A percentile compares a stretch with the other conserved stretches of the same genome.
These are phyloP conservation scores for Telenomus remus DNA, from an alignment of 1,140 invertebrate genomes.

Conservation along the genomic window DNA sequence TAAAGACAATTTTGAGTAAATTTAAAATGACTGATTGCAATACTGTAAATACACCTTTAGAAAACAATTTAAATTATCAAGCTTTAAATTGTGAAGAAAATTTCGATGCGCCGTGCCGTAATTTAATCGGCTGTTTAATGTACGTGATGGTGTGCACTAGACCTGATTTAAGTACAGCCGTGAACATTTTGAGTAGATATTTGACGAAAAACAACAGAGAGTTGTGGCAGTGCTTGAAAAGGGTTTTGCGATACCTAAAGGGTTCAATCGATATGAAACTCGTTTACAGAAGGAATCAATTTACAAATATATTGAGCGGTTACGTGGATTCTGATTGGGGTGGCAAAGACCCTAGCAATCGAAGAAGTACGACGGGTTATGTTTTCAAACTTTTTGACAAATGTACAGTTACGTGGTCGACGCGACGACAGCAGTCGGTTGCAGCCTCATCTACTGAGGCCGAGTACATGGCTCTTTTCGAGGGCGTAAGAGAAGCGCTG, in stretches of 20 bases:
- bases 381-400: conserved; percentile 45
- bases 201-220: conserved; percentile 22
- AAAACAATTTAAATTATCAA: too few relatives aligned
- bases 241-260: conserved; percentile 19
- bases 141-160: too few relatives aligned
- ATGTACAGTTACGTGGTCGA: conserved; percentile 54
- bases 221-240: conserved; percentile 60
- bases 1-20: too few relatives aligned
- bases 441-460: conserved; percentile 34
- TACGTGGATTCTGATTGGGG: conserved; percentile 52
- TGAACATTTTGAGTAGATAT: conserved; percentile 7
- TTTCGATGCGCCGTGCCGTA: too few relatives aligned
- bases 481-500: conserved; percentile 58
- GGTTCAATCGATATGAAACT: conserved; percentile 57
- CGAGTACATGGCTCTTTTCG: conserved; percentile 61
- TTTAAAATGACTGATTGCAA: too few relatives aligned
- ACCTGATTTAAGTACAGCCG: background rate
- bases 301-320: conserved; percentile 37
- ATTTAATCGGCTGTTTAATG: too few relatives aligned
- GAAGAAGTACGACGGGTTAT: conserved; percentile 47
- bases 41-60: too few relatives aligned
- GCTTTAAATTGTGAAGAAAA: too few relatives aligned
- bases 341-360: conserved; percentile 18
- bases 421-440: conserved; percentile 58
- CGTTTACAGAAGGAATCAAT: conserved; percentile 20